Base-by-base conservation (phyloP, 2,797 vertebrate genomes). In the Aulostomus chinensis region DNA sequence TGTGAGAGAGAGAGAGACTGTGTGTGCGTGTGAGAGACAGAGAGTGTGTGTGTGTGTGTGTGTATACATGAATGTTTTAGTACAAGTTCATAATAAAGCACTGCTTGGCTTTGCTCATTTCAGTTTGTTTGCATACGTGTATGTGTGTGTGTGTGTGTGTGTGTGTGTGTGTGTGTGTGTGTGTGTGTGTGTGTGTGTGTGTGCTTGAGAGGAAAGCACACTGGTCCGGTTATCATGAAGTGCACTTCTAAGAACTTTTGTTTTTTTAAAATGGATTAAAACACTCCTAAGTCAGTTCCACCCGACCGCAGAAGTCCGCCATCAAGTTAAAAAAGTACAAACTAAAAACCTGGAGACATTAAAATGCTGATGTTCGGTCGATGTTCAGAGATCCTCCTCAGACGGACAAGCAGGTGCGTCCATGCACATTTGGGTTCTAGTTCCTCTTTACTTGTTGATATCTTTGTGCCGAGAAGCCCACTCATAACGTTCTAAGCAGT, bases 181-280 rank as follows among this genome's bases (percentile, higher is more conserved):
- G 50, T 32, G 32, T 42, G 28, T 13, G 40, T 29, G 29, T 7
- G 17, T 29, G 57, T 60, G n/a, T n/a, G n/a, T n/a, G n/a, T n/a
- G n/a, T n/a, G n/a, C n/a, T n/a, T n/a, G n/a, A n/a, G n/a, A n/a
- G n/a, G n/a, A n/a, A n/a, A n/a, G 58, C 57, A 56, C 64, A 26
- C 50, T 15, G 66, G 66, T 57, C 55, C 61, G 11, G 46, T 64
- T 29, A 52, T 13, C 1, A 65, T 64, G 62, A 84, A 81, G 76
- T 73, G 81, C 81, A 80, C 80, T 78, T 85, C 49, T 13, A 61
- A 65, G 76, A 73, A 65, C 22, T 16, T 30, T 46, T 30, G 63
- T 18, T 16, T 30, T 46, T 30, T 28, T 22, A 43, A 63, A 68
- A 72, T 42, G 37, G 36, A 57, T 55, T 25, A 14, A 39, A 58